A percentile compares a stretch with the other conserved stretches of the same genome.
phyloP scores from a whole-genome alignment of 2,113 vertebrate species.

The Phylloscopus whistleri region DNA sequence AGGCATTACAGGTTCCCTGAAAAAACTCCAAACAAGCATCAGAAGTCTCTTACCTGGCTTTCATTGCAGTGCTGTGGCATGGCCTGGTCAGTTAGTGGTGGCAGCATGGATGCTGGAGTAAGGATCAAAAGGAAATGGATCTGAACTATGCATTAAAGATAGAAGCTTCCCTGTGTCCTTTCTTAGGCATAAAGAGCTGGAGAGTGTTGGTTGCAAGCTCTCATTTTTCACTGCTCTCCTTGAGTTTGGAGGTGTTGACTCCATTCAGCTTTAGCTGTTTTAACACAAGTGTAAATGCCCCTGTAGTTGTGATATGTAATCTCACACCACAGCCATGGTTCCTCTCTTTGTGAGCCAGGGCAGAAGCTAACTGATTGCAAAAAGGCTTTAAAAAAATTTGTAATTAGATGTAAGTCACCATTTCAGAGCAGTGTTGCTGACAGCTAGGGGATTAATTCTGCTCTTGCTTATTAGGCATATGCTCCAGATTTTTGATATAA shows the following conservation, averaged over 20 bases:
- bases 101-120: background rate
- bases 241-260: background rate
- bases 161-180: background rate
- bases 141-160: background rate
- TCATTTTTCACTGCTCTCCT: background rate
- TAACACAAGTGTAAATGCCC: background rate
- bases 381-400: background rate
- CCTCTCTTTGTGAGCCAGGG: background rate
- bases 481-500: slow-evolving; percentile 54
- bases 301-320: background rate
- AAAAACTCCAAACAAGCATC: background rate
- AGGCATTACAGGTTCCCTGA: background rate
- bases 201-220: background rate
- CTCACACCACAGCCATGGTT: background rate
- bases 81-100: background rate
- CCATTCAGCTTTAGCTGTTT: background rate
- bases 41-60: background rate
- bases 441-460: slow-evolving; percentile 58
- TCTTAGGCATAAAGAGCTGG: background rate
- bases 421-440: slow-evolving; percentile 39
- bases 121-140: background rate
- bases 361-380: slow-evolving; percentile 19
- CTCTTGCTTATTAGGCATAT: slow-evolving; percentile 44
- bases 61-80: background rate
- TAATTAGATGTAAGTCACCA: slow-evolving; percentile 43